A percentile compares a stretch with the other conserved stretches of the same genome.
Evolutionary conservation across 2,113 vertebrate species (phyloP).

Genomic region (Equus przewalskii): DNA sequence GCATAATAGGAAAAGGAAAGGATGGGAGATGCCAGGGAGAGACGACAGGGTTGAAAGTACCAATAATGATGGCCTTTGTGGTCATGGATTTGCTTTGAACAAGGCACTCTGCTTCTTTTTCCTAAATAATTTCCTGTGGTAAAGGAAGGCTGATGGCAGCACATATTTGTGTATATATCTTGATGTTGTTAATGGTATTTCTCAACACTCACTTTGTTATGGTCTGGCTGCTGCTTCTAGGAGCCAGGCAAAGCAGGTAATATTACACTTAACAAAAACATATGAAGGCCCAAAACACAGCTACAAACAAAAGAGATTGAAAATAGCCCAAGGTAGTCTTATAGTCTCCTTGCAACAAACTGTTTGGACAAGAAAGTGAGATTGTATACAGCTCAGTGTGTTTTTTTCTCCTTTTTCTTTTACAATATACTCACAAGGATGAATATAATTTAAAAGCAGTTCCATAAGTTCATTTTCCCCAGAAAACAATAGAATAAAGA

Average conservation of each 20-base stretch:
- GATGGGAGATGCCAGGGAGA: not conserved
- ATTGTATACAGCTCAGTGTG: not conserved
- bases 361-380: constrained; percentile 39
- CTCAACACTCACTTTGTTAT: constrained; percentile 57
- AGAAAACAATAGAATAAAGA: constrained; percentile 42
- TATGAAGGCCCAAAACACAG: constrained; percentile 51
- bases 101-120: not conserved
- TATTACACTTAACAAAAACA: constrained; percentile 67
- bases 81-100: constrained; percentile 11
- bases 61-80: not conserved
- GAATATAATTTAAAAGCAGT: constrained; percentile 54
- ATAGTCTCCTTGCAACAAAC: constrained; percentile 47
- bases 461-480: constrained; percentile 39
- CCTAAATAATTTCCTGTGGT: not conserved
- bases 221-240: not conserved
- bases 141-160: constrained; percentile 42
- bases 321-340: constrained; percentile 60
- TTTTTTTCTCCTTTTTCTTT: not conserved
- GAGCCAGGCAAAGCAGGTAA: constrained; percentile 52
- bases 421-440: constrained; percentile 4
- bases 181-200: constrained; percentile 63
- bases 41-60: not conserved
- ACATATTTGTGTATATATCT: constrained; percentile 32
- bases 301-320: constrained; percentile 62
- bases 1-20: not conserved